Evolutionary conservation across 2,888 invertebrate genomes (phyloP).

Genomic region (Deroplatys truncata): DNA sequence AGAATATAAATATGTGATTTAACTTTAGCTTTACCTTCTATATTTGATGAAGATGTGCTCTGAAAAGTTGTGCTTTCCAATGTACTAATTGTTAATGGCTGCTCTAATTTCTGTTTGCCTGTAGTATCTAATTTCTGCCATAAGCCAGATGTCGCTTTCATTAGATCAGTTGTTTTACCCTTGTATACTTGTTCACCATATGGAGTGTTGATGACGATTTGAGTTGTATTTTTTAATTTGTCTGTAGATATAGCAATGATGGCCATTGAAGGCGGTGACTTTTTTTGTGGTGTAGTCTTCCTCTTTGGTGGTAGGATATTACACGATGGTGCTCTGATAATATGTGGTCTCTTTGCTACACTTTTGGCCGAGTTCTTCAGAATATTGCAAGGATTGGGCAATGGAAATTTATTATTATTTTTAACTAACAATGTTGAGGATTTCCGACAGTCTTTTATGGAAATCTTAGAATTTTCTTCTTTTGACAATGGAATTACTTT

Average conservation of each 20-base stretch:
- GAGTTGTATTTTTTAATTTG: slow-evolving; percentile 43
- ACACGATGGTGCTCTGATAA: background rate
- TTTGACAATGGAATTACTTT: background rate
- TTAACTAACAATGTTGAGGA: background rate
- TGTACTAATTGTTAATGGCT: slow-evolving; percentile 9
- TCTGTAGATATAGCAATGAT: slow-evolving; percentile 45
- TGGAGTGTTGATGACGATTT: slow-evolving; percentile 44
- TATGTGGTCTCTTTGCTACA: background rate
- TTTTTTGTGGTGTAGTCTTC: background rate
- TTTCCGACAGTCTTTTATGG: background rate
- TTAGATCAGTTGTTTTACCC: slow-evolving; percentile 43
- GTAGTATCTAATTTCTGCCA: slow-evolving; percentile 18
- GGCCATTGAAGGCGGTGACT: slow-evolving; percentile 35
- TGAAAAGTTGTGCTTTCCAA: background rate
- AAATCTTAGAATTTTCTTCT: background rate
- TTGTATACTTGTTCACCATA: slow-evolving; percentile 43
- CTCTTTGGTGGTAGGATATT: background rate
- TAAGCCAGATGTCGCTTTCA: slow-evolving; percentile 34
- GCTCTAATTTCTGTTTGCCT: background rate
- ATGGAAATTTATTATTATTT: background rate
- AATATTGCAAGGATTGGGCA: slow-evolving; percentile 22
- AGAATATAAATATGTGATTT: no score
- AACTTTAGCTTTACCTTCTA: background rate
- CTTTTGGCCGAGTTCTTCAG: slow-evolving; percentile 7
- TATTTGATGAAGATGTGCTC: background rate